Percentiles rank a stretch among this genome's conserved stretches.
Evolutionary conservation across 1,140 invertebrate species (phyloP).

Genomic region (Pseudomyrmex pallidus): DNA sequence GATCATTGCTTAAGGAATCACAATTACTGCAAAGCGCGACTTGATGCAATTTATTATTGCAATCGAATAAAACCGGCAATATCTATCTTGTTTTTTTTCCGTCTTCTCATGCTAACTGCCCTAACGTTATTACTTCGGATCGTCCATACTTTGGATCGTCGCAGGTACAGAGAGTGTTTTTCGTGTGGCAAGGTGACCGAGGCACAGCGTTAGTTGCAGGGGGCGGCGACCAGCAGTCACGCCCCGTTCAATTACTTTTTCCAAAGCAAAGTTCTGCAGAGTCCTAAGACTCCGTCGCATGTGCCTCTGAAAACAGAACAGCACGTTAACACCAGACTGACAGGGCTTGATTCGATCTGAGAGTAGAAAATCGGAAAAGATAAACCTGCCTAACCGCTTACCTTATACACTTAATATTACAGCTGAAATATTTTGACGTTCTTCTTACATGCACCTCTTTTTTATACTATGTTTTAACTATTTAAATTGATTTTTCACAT

Average conservation of each 20-base stretch:
- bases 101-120: constrained; percentile 69
- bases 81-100: constrained; percentile 61
- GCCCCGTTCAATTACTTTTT: constrained; percentile 81
- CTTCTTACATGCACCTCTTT: constrained; percentile 35
- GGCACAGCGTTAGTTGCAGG: constrained; percentile 84
- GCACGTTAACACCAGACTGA: constrained; percentile 85
- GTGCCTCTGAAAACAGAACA: constrained; percentile 86
- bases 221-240: constrained; percentile 81
- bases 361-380: constrained; percentile 72
- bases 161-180: constrained; percentile 84
- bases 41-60: constrained; percentile 75
- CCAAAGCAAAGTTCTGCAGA: constrained; percentile 83
- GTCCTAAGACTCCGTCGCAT: constrained; percentile 85
- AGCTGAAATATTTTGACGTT: constrained; percentile 79
- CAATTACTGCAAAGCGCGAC: constrained; percentile 79
- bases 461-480: not conserved
- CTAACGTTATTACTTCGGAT: constrained; percentile 78
- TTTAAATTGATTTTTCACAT: not conserved
- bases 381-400: constrained; percentile 66
- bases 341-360: constrained; percentile 79
- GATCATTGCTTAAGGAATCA: constrained; percentile 62
- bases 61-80: constrained; percentile 67
- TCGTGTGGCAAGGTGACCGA: constrained; percentile 83
- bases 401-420: constrained; percentile 60
- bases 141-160: constrained; percentile 84